Conservation (phyloP, 2,113 vertebrate genomes). For the Tonatia bakeri region DNA sequence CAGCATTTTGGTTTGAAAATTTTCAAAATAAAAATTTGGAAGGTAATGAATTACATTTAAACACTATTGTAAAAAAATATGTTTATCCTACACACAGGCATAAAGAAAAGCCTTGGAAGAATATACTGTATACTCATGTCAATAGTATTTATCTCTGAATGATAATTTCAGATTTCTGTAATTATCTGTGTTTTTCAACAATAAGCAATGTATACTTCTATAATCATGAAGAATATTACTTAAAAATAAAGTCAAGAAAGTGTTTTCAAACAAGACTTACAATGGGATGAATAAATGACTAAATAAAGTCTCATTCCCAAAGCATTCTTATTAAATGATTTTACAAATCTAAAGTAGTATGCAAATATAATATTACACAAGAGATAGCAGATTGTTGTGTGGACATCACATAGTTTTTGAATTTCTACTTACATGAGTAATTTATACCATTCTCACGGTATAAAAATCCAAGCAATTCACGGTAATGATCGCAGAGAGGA, state of each 20-base stretch:
- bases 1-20: slow-evolving; percentile 20
- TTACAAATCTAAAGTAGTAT: background rate
- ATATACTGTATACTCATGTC: background rate
- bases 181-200: slow-evolving; percentile 5
- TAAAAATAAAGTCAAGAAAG: background rate
- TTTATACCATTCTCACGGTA: background rate
- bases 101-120: slow-evolving; percentile 12
- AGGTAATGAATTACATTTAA: background rate
- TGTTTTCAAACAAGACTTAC: slow-evolving; percentile 9
- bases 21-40: background rate
- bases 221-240: background rate
- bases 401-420: background rate
- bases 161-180: background rate
- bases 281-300: background rate
- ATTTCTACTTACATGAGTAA: slow-evolving; percentile 26
- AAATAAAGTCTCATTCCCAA: background rate
- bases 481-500: background rate
- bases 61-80: background rate
- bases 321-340: slow-evolving; percentile 20
- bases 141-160: background rate
- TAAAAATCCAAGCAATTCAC: slow-evolving; percentile 16
- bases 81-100: background rate
- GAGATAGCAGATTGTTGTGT: background rate
- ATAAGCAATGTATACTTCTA: background rate
- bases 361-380: background rate